Evolutionary conservation across 1,140 invertebrate genomes (phyloP).

Genomic region (Phortica variegata): DNA sequence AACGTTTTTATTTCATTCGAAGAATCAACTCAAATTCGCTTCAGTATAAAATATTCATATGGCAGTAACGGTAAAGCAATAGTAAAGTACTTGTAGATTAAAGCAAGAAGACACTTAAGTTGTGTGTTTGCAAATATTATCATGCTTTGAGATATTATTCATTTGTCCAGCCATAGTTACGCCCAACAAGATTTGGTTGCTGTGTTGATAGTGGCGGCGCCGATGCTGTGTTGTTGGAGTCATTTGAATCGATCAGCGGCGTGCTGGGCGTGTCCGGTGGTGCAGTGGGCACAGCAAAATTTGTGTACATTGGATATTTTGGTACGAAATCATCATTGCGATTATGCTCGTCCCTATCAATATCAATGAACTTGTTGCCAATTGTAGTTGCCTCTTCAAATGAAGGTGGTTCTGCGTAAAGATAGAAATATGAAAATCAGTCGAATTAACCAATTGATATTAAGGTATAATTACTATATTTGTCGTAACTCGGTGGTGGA

Average conservation of each 20-base stretch:
- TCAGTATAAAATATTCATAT: too few relatives aligned
- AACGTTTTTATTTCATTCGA: too few relatives aligned
- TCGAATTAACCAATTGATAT: background rate
- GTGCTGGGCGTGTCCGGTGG: conserved; percentile 11
- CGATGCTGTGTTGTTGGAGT: background rate
- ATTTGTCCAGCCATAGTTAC: conserved; percentile 22
- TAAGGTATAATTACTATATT: conserved; percentile 27
- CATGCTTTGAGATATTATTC: too few relatives aligned
- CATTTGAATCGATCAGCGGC: conserved; percentile 5
- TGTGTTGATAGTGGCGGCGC: background rate
- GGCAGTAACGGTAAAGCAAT: too few relatives aligned
- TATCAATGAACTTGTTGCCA: conserved; percentile 36
- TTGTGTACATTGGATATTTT: conserved; percentile 46
- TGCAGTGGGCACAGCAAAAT: conserved; percentile 35
- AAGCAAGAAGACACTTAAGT: too few relatives aligned
- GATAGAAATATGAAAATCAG: background rate
- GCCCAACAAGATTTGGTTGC: too few relatives aligned
- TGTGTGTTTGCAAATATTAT: too few relatives aligned
- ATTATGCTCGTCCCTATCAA: conserved; percentile 36
- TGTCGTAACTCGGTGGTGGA: conserved; percentile 39
- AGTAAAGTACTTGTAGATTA: too few relatives aligned
- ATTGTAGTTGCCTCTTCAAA: conserved; percentile 41
- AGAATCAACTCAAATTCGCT: too few relatives aligned
- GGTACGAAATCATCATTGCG: conserved; percentile 43
- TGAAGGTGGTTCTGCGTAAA: conserved; percentile 36